A percentile compares a stretch with the other conserved stretches of the same genome.
Evolutionary conservation across 1,140 invertebrate genomes (phyloP).

Genomic region (Aporrectodea caliginosa): DNA sequence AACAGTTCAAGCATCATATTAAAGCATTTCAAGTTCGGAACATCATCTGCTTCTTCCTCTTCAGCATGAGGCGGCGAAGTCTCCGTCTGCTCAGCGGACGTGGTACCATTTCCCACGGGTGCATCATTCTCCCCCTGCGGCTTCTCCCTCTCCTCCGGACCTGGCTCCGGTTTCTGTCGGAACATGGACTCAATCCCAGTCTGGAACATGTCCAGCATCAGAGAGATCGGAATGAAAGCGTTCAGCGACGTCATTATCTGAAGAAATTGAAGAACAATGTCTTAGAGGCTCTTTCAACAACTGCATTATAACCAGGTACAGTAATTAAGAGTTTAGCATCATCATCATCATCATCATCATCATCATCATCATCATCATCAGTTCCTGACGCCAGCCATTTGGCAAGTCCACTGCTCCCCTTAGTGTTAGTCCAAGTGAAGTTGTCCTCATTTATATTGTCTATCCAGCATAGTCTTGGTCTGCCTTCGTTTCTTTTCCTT

Average conservation of each 20-base stretch:
- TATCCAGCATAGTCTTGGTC: too few species aligned
- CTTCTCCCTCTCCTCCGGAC: conserved; percentile 13
- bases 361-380: too few species aligned
- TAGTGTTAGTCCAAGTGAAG: too few species aligned
- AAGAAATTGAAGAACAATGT: conserved; percentile 26
- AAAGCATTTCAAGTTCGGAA: conserved; percentile 73
- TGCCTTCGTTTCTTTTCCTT: too few species aligned
- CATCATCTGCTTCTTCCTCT: conserved; percentile 50
- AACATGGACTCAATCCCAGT: conserved; percentile 44
- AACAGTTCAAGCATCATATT: conserved; percentile 94
- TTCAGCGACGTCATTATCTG: conserved; percentile 53
- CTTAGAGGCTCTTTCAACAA: too few species aligned
- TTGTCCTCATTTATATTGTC: too few species aligned
- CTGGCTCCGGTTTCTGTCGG: conserved; percentile 28
- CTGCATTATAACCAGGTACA: too few species aligned
- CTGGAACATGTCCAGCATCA: conserved; percentile 49
- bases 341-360: too few species aligned
- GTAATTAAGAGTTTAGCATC: too few species aligned
- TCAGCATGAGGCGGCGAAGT: not conserved
- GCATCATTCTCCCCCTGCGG: not conserved
- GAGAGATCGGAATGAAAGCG: conserved; percentile 50
- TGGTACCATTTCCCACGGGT: not conserved
- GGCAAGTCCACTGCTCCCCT: too few species aligned
- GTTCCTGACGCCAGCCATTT: too few species aligned
- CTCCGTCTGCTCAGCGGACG: not conserved